Base-by-base conservation (phyloP, 2,888 invertebrate species). In the Meandrusa payeni region DNA sequence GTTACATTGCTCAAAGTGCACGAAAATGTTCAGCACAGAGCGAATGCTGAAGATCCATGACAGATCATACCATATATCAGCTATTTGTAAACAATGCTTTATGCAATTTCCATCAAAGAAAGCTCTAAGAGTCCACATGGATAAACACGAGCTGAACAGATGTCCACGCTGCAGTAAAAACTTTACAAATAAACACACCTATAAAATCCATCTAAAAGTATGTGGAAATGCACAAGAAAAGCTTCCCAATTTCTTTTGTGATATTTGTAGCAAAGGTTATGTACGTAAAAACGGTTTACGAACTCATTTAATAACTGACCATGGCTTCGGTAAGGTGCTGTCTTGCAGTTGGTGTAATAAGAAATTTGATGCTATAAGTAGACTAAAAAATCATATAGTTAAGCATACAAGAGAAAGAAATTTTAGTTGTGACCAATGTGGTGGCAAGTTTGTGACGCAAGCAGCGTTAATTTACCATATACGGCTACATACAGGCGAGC, bases 371-470 rank as follows among this genome's bases (percentile, higher is more conserved):
- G 78, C 77, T 0, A 53, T 68, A 1, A 80, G 82, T 40, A 68
- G 64, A 50, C 48, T 86, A 5, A 78, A 60, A 10, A 69, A 65
- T 42, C 85, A 85, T 40, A 69, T 72, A 19, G 79, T 83, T 0
- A 82, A 76, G 50, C 85, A 83, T 54, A 86, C 85, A 0, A 76
- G 64, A 23, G 83, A 79, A 41, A 64, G 61, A 10, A 82, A 82
- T 17, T 83, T 74, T 24, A 59, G 64, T 6, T 86, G 85, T 59
- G 64, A 64, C 1, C 60, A 67, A 6, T 86, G 85, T 50, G 75
- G 75, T 1, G 71, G 72, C 0, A 73, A 67, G 38, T 86, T 83
- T 57, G 82, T 85, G 0, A 74, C 81, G 0, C 62, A 61, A 32
- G 71, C 77, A 1, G 81, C 85, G 1, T 57, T 85, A 17, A 55